These are phyloP conservation scores for Phenganax subtilis DNA, from an alignment of 92 coral and sea anemone genomes.

Conservation along the genomic window DNA sequence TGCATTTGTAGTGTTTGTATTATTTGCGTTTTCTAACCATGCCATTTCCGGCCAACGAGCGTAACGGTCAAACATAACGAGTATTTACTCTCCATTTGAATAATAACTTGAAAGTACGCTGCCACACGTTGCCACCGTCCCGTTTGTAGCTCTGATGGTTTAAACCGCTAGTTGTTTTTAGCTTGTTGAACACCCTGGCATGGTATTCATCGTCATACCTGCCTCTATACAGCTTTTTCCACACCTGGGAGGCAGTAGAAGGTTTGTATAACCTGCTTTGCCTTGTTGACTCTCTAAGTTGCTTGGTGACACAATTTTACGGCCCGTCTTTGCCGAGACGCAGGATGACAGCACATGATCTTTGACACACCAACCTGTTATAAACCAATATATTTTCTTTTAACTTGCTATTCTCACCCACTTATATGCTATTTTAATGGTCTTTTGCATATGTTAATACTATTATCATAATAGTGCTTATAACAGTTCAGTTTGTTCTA, in stretches of 20 bases:
- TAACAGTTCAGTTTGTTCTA: too few relatives aligned
- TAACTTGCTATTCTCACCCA: too few relatives aligned
- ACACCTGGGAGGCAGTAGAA: constrained; percentile 20
- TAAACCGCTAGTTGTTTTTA: constrained; percentile 16
- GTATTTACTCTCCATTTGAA: constrained; percentile 30
- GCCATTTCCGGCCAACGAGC: constrained; percentile 45
- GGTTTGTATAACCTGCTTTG: background rate
- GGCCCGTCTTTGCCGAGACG: background rate
- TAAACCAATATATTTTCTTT: too few relatives aligned
- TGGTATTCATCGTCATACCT: background rate
- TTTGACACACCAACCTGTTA: background rate
- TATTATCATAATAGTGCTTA: too few relatives aligned
- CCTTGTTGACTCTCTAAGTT: background rate
- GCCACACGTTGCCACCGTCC: constrained; percentile 33
- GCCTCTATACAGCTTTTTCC: background rate
- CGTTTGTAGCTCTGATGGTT: constrained; percentile 6
- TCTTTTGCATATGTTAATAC: too few relatives aligned
- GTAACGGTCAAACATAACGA: constrained; percentile 33
- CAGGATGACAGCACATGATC: background rate
- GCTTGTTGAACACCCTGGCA: constrained; percentile 10
- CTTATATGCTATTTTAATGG: too few relatives aligned
- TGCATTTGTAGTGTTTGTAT: constrained; percentile 29
- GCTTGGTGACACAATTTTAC: constrained; percentile 1
- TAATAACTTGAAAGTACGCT: constrained; percentile 23
- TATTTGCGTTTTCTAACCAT: constrained; percentile 14